Conservation (phyloP, 2,113 vertebrate genomes). For the Spilogale gracilis region DNA sequence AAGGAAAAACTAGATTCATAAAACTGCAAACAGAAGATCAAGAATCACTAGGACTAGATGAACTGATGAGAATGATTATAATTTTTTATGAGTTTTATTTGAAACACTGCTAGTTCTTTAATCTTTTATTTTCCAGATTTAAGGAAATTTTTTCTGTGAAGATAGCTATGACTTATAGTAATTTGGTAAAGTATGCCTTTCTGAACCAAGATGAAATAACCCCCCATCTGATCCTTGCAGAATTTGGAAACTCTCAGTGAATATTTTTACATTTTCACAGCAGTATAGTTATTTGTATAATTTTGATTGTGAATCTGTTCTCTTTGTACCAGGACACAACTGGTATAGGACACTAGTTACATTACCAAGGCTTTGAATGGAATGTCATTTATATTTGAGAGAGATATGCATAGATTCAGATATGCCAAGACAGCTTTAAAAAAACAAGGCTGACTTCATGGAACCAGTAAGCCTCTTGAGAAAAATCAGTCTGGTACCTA, state of each 20-base stretch:
- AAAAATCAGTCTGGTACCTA: neutral
- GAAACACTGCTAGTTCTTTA: neutral
- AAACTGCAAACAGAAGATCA: neutral
- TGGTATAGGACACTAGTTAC: neutral
- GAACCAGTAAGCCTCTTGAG: neutral
- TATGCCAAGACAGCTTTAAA: neutral
- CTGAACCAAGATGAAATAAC: neutral
- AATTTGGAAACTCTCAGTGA: neutral
- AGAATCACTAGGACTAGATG: neutral
- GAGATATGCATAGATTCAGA: neutral
- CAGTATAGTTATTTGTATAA: neutral
- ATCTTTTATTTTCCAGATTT: neutral
- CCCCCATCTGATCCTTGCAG: neutral
- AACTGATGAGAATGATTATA: neutral
- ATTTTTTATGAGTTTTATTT: neutral
- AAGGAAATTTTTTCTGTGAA: neutral
- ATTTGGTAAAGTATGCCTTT: neutral
- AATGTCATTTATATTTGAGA: neutral
- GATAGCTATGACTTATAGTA: neutral
- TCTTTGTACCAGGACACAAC: neutral
- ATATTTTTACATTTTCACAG: neutral
- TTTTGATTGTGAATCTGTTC: neutral
- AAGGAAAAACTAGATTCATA: neutral
- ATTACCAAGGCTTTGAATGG: neutral
- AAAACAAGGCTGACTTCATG: neutral